Evolutionary conservation across 2,797 vertebrate genomes (phyloP).

Genomic region (Smutsia temminckii): DNA sequence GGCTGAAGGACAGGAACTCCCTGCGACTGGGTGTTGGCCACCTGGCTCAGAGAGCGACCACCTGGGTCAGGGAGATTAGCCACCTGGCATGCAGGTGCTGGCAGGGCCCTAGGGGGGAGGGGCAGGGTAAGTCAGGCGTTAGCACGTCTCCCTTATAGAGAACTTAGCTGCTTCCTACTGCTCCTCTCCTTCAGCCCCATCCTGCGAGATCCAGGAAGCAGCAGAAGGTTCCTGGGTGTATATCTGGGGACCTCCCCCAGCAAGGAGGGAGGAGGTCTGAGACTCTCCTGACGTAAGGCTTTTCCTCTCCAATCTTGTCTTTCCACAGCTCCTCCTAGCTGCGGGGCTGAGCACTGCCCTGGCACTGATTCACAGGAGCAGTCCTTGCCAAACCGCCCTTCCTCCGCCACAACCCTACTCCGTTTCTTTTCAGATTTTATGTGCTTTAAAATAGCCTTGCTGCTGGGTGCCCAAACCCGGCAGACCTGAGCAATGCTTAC

Average conservation of each 20-base stretch:
- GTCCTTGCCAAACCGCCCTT: constrained; percentile 41
- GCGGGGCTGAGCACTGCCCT: background rate
- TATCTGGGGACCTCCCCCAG: background rate
- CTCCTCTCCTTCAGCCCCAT: background rate
- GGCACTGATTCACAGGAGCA: background rate
- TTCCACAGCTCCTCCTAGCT: background rate
- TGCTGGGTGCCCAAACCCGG: constrained; percentile 59
- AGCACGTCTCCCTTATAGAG: background rate
- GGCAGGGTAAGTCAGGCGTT: background rate
- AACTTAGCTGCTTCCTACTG: background rate
- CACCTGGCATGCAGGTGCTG: background rate
- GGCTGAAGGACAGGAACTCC: background rate
- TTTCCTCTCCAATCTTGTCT: background rate
- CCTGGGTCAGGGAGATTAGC: background rate
- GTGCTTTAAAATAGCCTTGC: constrained; percentile 66
- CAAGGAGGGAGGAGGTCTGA: background rate
- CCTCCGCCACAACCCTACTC: background rate
- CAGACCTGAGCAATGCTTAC: constrained; percentile 59
- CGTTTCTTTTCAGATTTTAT: constrained; percentile 65
- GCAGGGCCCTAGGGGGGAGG: too few relatives aligned
- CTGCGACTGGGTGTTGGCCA: background rate
- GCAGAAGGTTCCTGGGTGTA: background rate
- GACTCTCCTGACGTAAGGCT: background rate
- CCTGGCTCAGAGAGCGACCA: background rate
- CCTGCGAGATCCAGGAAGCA: background rate